Conservation (phyloP, 2,888 invertebrate species). For the Calameuta idolon region DNA sequence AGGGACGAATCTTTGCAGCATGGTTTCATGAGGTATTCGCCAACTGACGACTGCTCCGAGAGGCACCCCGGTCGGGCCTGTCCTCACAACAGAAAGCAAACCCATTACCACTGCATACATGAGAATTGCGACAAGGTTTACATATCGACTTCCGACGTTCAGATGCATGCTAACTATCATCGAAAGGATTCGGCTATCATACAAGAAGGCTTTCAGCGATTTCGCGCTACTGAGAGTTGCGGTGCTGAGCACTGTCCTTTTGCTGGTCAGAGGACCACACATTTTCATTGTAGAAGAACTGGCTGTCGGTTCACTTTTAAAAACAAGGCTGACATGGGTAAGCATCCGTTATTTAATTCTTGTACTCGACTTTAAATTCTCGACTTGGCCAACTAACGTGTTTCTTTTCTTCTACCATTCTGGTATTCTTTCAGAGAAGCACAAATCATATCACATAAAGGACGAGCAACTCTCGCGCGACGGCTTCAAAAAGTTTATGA, state of each 20-base stretch:
- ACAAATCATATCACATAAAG: slow-evolving; percentile 98
- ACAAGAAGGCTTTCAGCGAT: slow-evolving; percentile 97
- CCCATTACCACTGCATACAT: slow-evolving; percentile 97
- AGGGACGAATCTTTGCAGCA: slow-evolving; percentile 96
- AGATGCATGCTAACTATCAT: slow-evolving; percentile 99
- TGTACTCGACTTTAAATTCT: neutral
- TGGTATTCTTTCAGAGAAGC: slow-evolving; percentile 82
- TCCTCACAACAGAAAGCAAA: slow-evolving; percentile 93
- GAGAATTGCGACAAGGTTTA: slow-evolving; percentile 95
- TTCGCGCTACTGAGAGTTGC: slow-evolving; percentile 96
- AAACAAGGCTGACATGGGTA: slow-evolving; percentile 99
- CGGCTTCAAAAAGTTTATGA: slow-evolving; percentile 99
- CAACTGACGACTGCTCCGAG: slow-evolving; percentile 93
- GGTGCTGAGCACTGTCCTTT: slow-evolving; percentile 92
- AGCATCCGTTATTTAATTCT: slow-evolving; percentile 57
- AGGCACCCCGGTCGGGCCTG: slow-evolving; percentile 80
- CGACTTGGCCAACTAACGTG: slow-evolving; percentile 12
- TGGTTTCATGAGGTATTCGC: slow-evolving; percentile 95
- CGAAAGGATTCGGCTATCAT: slow-evolving; percentile 97
- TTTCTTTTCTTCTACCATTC: slow-evolving; percentile 13
- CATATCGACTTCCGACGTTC: slow-evolving; percentile 98
- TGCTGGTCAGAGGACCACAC: slow-evolving; percentile 94
- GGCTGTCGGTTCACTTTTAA: slow-evolving; percentile 97
- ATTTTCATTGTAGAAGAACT: slow-evolving; percentile 94
- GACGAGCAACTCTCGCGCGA: slow-evolving; percentile 95